These are phyloP conservation scores for human (Homo sapiens) DNA, from an alignment of 2,113 vertebrate species.

Conservation along the genomic window DNA sequence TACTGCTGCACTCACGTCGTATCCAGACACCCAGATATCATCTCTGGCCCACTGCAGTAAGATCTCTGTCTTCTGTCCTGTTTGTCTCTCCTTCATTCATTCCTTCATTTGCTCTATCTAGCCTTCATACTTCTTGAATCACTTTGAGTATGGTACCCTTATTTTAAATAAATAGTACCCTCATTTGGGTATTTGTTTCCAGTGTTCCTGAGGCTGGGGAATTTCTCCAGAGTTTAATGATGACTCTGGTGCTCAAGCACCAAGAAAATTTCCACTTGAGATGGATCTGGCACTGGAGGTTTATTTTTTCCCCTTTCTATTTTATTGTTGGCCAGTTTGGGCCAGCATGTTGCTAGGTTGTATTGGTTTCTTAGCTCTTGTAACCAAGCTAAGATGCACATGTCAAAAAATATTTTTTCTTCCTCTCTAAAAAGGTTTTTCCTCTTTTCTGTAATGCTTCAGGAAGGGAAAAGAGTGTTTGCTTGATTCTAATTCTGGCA, in stretches of 20 bases:
- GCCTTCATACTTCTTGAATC: background rate
- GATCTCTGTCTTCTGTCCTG: background rate
- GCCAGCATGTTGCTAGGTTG: conserved; percentile 61
- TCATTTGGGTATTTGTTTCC: conserved; percentile 1
- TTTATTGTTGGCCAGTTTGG: conserved; percentile 64
- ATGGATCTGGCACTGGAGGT: background rate
- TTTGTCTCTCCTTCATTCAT: background rate
- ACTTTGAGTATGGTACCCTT: background rate
- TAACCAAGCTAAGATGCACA: conserved; percentile 60
- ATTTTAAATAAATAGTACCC: conserved; percentile 8
- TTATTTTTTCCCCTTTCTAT: conserved; percentile 53
- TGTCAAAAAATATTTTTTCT: conserved; percentile 54
- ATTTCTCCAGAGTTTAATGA: conserved; percentile 28
- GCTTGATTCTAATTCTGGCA: conserved; percentile 47
- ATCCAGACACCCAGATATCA: background rate
- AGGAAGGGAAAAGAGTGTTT: background rate
- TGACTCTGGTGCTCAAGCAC: background rate
- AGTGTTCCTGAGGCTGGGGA: background rate
- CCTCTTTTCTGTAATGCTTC: conserved; percentile 38
- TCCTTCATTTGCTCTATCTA: background rate
- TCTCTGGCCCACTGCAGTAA: background rate
- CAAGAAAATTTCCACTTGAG: conserved; percentile 61
- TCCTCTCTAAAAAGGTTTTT: conserved; percentile 54
- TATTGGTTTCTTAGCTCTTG: conserved; percentile 69
- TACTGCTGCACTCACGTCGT: background rate